Base-by-base conservation (phyloP, 2,888 invertebrate species). In the Thereva nobilitata region DNA sequence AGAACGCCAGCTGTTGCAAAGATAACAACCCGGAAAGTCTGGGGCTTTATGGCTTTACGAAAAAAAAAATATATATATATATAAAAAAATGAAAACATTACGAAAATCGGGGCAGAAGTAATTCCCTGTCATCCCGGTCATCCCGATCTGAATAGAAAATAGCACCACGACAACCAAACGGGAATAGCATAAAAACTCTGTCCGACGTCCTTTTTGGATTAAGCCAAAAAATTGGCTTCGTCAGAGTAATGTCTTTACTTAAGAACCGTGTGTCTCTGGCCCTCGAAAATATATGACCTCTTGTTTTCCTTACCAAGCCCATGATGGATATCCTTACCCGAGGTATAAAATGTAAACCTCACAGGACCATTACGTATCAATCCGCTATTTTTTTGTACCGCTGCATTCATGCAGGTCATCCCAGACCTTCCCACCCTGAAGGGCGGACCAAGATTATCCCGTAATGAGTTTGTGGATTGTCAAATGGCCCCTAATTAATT, bases 1-100 rank as follows among this genome's bases (percentile, higher is more conserved):
- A 65, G 68, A 70, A 70, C 68, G 68, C 70, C 71, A 71, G 71
- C 70, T 71, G 71, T 66, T 71, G 57, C 71, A 68, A 68, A 57
- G 70, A 71, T 71, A 71, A 71, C 70, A 71, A 67, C 61, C 52
- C 52, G 42, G 35, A 59, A 45, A 59, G 49, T 7, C 59, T 59
- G 38, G 12, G 59, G 47, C 59, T 47, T 59, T 49, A 59, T 59
- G 59, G 59, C 49, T 59, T 59, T 59, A 10, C 37, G 42, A 38
- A 59, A 59, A 57, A 57, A 23, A 23, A 23, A 23, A 23, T 23
- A 23, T 23, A 23, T 23, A 2, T 23, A 23, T 23, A 2, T 59
- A 12, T 47, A 47, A 59, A 47, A 59, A 59, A 59, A 59, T 59
- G 59, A 59, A 59, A 59, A 47, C 59, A 59, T 59, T 59, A 59